These are phyloP conservation scores for Achroia grisella DNA, from an alignment of 1,140 invertebrate genomes.

Conservation along the genomic window DNA sequence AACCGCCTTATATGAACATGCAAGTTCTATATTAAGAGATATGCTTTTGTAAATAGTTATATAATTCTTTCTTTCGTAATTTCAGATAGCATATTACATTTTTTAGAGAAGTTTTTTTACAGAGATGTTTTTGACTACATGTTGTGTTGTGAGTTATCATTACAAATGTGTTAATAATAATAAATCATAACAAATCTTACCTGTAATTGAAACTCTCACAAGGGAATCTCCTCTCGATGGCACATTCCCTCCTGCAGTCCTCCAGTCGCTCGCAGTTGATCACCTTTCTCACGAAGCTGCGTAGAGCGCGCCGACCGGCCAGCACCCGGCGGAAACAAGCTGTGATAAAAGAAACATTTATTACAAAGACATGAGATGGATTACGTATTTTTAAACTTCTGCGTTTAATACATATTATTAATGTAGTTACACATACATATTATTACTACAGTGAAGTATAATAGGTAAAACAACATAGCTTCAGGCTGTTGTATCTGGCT, in stretches of 20 bases:
- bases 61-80: neutral
- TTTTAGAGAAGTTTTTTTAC: neutral
- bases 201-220: slow-evolving; percentile 90
- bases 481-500: too few species aligned
- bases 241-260: slow-evolving; percentile 83
- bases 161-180: too few species aligned
- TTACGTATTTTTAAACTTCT: too few species aligned
- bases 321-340: slow-evolving; percentile 83
- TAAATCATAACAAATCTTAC: slow-evolving; percentile 73
- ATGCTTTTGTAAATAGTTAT: neutral
- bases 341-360: slow-evolving; percentile 48
- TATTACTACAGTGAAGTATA: too few species aligned
- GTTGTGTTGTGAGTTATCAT: neutral
- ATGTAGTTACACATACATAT: too few species aligned
- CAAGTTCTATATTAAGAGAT: too few species aligned
- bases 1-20: too few species aligned
- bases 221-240: slow-evolving; percentile 80
- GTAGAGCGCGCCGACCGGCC: slow-evolving; percentile 79
- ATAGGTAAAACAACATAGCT: too few species aligned
- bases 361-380: too few species aligned
- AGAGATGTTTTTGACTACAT: neutral
- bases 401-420: too few species aligned
- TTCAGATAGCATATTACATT: too few species aligned
- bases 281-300: slow-evolving; percentile 78
- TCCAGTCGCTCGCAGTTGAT: slow-evolving; percentile 81